A percentile compares a stretch with the other conserved stretches of the same genome.
These are phyloP conservation scores for Lycorma delicatula DNA, from an alignment of 1,140 invertebrate species.

Conservation along the genomic window DNA sequence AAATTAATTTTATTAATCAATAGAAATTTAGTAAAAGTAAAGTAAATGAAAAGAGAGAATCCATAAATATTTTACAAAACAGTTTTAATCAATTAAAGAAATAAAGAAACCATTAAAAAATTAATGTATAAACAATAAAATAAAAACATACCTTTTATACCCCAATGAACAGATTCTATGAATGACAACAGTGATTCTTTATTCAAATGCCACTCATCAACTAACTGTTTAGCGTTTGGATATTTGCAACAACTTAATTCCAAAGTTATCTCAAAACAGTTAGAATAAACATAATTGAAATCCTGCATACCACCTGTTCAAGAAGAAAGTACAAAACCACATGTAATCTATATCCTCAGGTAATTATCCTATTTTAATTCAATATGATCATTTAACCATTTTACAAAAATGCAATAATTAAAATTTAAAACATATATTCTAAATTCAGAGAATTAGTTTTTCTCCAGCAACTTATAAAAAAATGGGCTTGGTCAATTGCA, in stretches of 20 bases:
- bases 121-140: not conserved
- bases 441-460: too few relatives aligned
- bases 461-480: too few relatives aligned
- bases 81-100: too few relatives aligned
- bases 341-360: not conserved
- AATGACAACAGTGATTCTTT: slow-evolving; percentile 76
- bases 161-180: slow-evolving; percentile 78
- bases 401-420: too few relatives aligned
- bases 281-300: slow-evolving; percentile 92
- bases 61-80: too few relatives aligned
- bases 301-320: slow-evolving; percentile 89
- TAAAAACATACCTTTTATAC: slow-evolving; percentile 57
- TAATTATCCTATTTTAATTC: not conserved
- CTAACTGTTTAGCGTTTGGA: slow-evolving; percentile 58
- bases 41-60: too few relatives aligned
- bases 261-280: slow-evolving; percentile 94
- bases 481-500: too few relatives aligned
- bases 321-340: slow-evolving; percentile 19
- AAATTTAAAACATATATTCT: too few relatives aligned
- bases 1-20: slow-evolving; percentile 1
- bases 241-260: slow-evolving; percentile 96
- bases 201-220: slow-evolving; percentile 78
- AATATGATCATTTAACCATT: not conserved
- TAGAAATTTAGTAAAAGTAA: too few relatives aligned
- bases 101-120: too few relatives aligned